These are phyloP conservation scores for Colinus virginianus DNA, from an alignment of 2,113 vertebrate species.

Conservation along the genomic window DNA sequence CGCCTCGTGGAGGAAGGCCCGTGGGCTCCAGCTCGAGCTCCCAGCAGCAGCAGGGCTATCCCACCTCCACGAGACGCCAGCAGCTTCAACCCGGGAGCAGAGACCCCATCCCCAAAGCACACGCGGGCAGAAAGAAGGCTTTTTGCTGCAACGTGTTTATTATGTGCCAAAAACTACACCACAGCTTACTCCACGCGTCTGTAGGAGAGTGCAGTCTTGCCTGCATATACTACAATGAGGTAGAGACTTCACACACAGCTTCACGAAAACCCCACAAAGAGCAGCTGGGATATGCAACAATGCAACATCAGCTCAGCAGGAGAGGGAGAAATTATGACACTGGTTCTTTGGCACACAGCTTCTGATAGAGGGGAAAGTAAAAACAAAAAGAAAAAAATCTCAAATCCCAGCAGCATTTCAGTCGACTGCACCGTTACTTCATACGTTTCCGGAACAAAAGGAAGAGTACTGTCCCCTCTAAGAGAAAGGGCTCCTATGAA, in stretches of 20 bases:
- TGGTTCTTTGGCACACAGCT: conserved; percentile 97
- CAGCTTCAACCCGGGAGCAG: not conserved
- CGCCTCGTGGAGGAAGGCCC: too few species aligned
- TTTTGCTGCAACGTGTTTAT: conserved; percentile 99
- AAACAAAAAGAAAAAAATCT: conserved; percentile 65
- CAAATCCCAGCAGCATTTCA: conserved; percentile 82
- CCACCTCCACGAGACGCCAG: too few species aligned
- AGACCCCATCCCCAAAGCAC: rapidly evolving
- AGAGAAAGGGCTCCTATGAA: conserved; percentile 81
- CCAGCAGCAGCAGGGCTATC: too few species aligned
- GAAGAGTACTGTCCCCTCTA: conserved; percentile 75
- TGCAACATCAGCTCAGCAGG: conserved; percentile 91
- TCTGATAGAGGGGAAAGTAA: conserved; percentile 82
- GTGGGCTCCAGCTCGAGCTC: not conserved
- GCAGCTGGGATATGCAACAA: conserved; percentile 91
- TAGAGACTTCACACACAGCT: conserved; percentile 95
- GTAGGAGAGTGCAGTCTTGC: conserved; percentile 93
- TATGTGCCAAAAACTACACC: conserved; percentile 92
- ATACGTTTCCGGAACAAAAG: conserved; percentile 48
- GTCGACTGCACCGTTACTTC: conserved; percentile 71
- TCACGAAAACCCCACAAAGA: conserved; percentile 91
- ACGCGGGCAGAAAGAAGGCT: not conserved
- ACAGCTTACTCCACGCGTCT: conserved; percentile 95
- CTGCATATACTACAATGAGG: conserved; percentile 99
- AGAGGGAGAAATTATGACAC: conserved; percentile 80